Conservation (phyloP, 2,797 vertebrate genomes). For the Halcyon chelicuti region DNA sequence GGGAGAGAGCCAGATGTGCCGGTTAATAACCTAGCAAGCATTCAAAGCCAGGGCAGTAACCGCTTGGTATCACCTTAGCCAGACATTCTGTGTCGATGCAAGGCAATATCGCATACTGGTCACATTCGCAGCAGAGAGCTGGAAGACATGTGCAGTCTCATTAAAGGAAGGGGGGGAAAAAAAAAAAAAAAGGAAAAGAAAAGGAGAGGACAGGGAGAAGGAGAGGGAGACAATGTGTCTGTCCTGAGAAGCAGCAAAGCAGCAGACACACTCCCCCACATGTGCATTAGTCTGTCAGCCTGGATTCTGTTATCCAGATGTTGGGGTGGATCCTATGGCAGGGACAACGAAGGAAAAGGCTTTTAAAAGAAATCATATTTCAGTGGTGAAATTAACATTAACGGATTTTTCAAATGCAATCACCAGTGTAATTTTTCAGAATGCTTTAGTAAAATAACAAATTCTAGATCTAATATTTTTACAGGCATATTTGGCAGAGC, state of each 20-base stretch:
- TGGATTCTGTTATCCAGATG: constrained; percentile 85
- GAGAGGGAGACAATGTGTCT: constrained; percentile 64
- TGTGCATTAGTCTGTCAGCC: constrained; percentile 71
- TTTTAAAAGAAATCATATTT: constrained; percentile 70
- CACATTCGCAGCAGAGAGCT: constrained; percentile 69
- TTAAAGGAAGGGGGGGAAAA: background rate
- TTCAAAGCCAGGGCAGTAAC: constrained; percentile 56
- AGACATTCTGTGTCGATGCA: constrained; percentile 16
- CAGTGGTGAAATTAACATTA: constrained; percentile 60
- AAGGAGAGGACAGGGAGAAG: constrained; percentile 39
- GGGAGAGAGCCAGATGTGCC: constrained; percentile 72
- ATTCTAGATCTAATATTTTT: background rate
- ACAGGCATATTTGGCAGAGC: background rate
- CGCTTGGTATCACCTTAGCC: constrained; percentile 65
- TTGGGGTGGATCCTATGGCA: constrained; percentile 71
- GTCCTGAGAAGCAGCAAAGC: constrained; percentile 73
- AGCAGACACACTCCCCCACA: constrained; percentile 74
- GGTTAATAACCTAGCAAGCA: constrained; percentile 69
- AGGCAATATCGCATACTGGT: constrained; percentile 69
- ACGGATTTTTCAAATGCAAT: constrained; percentile 19
- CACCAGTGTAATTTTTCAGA: constrained; percentile 22
- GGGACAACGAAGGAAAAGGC: constrained; percentile 45
- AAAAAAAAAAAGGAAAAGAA: background rate
- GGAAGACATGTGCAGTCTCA: constrained; percentile 56
- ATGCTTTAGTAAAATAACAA: background rate